phyloP scores from a whole-genome alignment of 2,888 invertebrate species.

The Eurytoma adleriae region DNA sequence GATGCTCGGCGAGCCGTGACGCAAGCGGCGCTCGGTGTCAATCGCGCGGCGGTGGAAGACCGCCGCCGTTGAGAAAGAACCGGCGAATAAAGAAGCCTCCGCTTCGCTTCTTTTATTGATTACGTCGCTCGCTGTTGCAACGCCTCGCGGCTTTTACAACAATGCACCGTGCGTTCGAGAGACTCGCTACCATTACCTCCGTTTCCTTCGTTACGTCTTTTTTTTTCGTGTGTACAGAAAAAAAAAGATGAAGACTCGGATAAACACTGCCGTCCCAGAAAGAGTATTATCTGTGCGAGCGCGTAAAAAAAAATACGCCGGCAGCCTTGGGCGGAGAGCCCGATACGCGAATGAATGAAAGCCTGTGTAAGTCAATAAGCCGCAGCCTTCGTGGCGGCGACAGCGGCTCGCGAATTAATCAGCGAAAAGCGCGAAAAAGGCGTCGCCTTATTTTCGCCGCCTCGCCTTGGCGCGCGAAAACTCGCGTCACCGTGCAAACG shows the following conservation, averaged over 20 bases:
- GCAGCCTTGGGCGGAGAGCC: slow-evolving; percentile 36
- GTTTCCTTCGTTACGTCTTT: background rate
- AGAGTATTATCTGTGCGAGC: background rate
- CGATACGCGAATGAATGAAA: slow-evolving; percentile 36
- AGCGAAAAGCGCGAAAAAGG: slow-evolving; percentile 2
- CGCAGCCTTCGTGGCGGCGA: background rate
- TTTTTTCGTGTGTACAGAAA: too few relatives aligned
- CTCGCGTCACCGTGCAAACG: slow-evolving; percentile 40
- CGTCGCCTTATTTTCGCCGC: background rate
- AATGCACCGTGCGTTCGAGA: background rate
- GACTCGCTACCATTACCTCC: background rate
- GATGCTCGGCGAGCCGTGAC: slow-evolving; percentile 60
- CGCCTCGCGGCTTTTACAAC: slow-evolving; percentile 9
- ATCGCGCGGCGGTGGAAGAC: slow-evolving; percentile 57
- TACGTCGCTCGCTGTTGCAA: slow-evolving; percentile 25
- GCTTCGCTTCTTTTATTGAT: slow-evolving; percentile 43
- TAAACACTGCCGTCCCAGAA: background rate
- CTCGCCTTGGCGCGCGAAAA: background rate
- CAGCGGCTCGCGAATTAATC: slow-evolving; percentile 16
- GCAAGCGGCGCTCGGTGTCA: slow-evolving; percentile 62
- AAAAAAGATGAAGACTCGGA: background rate
- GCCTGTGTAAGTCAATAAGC: slow-evolving; percentile 13
- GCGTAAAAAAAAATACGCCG: slow-evolving; percentile 7
- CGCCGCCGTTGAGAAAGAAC: slow-evolving; percentile 30
- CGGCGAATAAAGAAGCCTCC: slow-evolving; percentile 37